Percentiles rank a stretch among this genome's conserved stretches.
These are phyloP conservation scores for Barnardius zonarius DNA, from an alignment of 2,113 vertebrate species.

Conservation along the genomic window DNA sequence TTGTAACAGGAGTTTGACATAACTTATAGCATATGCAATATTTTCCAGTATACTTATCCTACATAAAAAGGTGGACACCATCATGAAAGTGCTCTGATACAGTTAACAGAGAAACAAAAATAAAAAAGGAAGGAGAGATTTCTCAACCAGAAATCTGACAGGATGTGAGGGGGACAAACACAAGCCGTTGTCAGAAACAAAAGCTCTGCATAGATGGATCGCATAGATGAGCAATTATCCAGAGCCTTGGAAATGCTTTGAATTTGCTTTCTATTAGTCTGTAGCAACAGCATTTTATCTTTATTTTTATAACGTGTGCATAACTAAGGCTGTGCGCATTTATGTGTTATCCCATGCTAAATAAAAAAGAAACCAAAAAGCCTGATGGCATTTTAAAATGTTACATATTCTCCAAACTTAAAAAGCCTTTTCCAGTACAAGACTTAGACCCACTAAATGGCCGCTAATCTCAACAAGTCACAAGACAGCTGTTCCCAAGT, in stretches of 20 bases:
- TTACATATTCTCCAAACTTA: neutral
- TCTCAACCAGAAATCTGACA: neutral
- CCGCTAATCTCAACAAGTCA: neutral
- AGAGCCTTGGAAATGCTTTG: neutral
- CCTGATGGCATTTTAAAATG: neutral
- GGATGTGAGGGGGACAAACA: neutral
- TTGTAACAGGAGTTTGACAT: neutral
- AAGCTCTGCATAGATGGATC: neutral
- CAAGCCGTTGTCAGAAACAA: neutral
- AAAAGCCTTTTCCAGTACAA: neutral
- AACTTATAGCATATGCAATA: neutral
- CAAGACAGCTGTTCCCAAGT: neutral
- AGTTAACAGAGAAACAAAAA: neutral
- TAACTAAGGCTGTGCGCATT: neutral
- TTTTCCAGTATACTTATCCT: neutral
- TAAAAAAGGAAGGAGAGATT: neutral
- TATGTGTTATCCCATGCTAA: neutral
- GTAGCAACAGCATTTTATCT: neutral
- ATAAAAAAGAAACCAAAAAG: neutral
- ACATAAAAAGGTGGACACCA: neutral
- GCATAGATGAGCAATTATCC: neutral
- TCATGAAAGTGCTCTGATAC: neutral
- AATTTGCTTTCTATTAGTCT: neutral
- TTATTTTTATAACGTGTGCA: neutral
- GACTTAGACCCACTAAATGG: neutral